Conservation (phyloP, 2,113 vertebrate genomes). For the Baryphthengus martii region DNA sequence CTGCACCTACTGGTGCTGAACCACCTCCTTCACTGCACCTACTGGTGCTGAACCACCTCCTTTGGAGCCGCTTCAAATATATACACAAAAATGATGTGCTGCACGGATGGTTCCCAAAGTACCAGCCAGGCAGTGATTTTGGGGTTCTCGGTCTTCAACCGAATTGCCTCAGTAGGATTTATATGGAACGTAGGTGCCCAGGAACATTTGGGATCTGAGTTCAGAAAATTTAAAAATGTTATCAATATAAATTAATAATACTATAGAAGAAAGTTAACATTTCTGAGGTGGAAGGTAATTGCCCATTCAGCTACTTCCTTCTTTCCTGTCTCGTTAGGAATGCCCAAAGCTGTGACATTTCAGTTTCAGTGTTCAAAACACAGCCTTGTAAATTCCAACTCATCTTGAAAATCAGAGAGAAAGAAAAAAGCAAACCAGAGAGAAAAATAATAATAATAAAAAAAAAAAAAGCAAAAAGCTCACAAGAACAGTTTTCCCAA, state of each 20-base stretch:
- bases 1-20: neutral
- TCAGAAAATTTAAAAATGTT: neutral
- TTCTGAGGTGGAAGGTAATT: neutral
- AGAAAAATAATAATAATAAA: too few species aligned
- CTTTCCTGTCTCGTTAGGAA: neutral
- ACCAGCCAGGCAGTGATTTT: neutral
- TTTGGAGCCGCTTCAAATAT: neutral
- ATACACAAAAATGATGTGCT: neutral
- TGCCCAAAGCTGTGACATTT: neutral
- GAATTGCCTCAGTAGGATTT: neutral
- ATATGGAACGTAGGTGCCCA: neutral
- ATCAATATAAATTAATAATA: neutral
- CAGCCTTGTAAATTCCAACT: neutral
- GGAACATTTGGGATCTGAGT: neutral
- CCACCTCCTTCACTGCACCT: neutral
- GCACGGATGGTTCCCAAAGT: fast-evolving
- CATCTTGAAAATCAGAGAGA: neutral
- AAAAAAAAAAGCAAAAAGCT: neutral
- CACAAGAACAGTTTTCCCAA: constrained; percentile 20
- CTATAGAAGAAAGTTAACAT: neutral
- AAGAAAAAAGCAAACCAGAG: neutral
- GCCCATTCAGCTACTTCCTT: neutral
- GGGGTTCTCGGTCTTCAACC: neutral
- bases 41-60: neutral
- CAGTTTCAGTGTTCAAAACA: neutral